Evolutionary conservation across 2,888 invertebrate genomes (phyloP), one percentile per base, ranked within the genome.

Genomic region (Portevinia maculata): DNA sequence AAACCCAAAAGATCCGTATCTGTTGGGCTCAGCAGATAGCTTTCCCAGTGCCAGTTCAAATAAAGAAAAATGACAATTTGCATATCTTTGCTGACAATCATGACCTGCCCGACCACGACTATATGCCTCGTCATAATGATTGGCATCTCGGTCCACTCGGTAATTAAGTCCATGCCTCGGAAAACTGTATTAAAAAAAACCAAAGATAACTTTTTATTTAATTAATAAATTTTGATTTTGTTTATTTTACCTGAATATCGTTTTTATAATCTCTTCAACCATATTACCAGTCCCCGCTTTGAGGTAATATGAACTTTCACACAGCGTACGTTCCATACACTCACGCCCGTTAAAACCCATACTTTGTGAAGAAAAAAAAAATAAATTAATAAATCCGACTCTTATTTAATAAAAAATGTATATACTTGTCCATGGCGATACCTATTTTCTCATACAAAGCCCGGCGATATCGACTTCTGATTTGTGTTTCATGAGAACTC

Each of bases 341-440:
- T 93, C 92, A 55, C 94, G 91, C 0, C 96, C 96, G 86, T 94
- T 92, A 87, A 94, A 94, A 0, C 95, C 96, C 93, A 95, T 95
- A 79, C 96, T 96, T 90, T 32, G 92, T 91, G 3, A 1, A 84
- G 57, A 64, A 67, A 34, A 21, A 46, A 8, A 19, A 55, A 19
- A 11, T 9, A 11, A 50, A 9, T n/a, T n/a, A n/a, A n/a, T n/a
- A 48, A 32, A 41, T 28, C 17, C 1, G 1, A 5, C 7, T 21
- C 37, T 9, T 5, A 19, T n/a, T n/a, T 11, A 5, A 21, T 6
- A 30, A 64, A 3, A n/a, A 3, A n/a, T 21, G 21, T 0, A 15
- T 71, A 13, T 89, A 96, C 96, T 94, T 93, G 86, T 94, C 92
- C 88, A 96, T 92, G 78, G 94, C 92, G 4, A 92, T 88, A 87